phyloP scores from a whole-genome alignment of 2,113 vertebrate species.

The Galbula dea region DNA sequence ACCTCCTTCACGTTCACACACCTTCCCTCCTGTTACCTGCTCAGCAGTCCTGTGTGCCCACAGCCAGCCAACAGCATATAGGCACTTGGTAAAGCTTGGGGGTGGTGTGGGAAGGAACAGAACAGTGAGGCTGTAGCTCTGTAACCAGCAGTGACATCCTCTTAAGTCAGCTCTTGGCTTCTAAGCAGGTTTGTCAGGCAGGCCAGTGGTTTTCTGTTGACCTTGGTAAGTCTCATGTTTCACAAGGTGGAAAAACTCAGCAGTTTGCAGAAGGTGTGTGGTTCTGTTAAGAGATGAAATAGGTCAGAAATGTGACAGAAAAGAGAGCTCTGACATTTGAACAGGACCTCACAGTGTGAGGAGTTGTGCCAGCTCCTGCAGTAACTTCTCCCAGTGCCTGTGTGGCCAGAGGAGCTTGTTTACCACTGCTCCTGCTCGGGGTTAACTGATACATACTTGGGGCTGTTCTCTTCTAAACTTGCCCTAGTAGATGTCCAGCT shows the following conservation, averaged over 20 bases:
- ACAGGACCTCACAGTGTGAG: rapidly evolving
- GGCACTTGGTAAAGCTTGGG: rapidly evolving
- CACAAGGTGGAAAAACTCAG: neutral
- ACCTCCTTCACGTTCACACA: too few species aligned
- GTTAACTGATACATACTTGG: neutral
- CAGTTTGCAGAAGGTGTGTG: neutral
- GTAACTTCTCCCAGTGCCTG: rapidly evolving
- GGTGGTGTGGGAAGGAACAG: neutral
- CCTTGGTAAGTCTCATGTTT: neutral
- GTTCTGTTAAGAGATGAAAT: neutral
- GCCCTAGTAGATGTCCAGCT: neutral
- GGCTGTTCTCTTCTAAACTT: rapidly evolving
- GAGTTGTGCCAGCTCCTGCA: neutral
- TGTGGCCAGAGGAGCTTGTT: neutral
- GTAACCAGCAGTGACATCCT: neutral
- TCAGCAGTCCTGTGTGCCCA: rapidly evolving
- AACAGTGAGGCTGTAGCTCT: rapidly evolving
- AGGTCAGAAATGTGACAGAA: neutral
- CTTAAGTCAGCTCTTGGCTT: rapidly evolving
- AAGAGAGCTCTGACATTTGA: neutral
- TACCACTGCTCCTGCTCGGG: neutral
- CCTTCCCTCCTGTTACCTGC: neutral
- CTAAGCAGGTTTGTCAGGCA: neutral
- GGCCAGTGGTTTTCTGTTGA: neutral
- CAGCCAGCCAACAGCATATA: rapidly evolving